These are phyloP conservation scores for Periparus ater DNA, from an alignment of 2,797 vertebrate species.

Conservation along the genomic window DNA sequence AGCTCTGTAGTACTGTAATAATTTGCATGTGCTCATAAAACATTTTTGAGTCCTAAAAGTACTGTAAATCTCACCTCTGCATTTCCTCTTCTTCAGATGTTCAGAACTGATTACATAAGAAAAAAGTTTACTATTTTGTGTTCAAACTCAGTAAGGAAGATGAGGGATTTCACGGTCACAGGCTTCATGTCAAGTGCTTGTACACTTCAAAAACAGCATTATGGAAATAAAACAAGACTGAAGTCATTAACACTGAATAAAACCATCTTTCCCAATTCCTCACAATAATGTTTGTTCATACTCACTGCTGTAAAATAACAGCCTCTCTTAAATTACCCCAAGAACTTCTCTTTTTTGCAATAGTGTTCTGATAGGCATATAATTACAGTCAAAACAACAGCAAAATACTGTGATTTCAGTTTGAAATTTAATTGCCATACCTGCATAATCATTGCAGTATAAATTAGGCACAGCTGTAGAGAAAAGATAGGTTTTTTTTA, in stretches of 20 bases:
- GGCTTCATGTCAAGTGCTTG: background rate
- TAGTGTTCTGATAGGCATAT: background rate
- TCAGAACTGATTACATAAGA: background rate
- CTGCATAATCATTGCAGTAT: background rate
- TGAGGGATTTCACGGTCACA: background rate
- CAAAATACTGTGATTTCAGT: background rate
- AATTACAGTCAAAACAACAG: background rate
- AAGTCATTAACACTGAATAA: background rate
- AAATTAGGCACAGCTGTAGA: constrained; percentile 18
- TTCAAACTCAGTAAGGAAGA: background rate
- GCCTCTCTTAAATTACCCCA: background rate
- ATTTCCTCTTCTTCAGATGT: background rate
- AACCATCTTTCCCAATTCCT: background rate
- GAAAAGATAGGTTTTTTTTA: background rate
- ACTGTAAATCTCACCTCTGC: background rate
- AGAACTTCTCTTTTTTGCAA: background rate
- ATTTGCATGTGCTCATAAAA: background rate
- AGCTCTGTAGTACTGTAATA: background rate
- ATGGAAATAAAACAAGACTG: background rate
- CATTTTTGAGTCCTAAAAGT: background rate
- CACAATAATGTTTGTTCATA: fast-evolving
- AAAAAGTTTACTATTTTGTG: background rate
- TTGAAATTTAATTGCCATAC: constrained; percentile 30
- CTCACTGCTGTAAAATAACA: background rate
- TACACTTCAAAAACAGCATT: background rate